Evolutionary conservation across 2,113 vertebrate species (phyloP).

Genomic region (human (Homo sapiens)): DNA sequence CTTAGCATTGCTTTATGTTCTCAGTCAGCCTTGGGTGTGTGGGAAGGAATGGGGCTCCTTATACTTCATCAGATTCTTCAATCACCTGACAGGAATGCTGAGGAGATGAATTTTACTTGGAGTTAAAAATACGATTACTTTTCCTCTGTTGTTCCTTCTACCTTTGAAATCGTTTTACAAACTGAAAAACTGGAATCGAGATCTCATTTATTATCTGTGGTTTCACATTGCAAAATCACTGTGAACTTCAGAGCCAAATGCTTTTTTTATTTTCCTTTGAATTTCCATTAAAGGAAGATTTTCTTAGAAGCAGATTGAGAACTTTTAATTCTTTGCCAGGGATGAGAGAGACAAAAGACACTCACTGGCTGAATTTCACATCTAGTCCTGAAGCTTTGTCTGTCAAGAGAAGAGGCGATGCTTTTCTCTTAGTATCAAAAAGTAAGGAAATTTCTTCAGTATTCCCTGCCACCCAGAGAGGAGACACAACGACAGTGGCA

Average conservation of each 20-base stretch:
- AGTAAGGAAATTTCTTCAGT: neutral
- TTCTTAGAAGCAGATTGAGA: conserved; percentile 39
- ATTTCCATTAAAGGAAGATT: conserved; percentile 50
- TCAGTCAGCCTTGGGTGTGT: neutral
- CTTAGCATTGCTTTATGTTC: neutral
- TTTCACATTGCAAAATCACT: conserved; percentile 46
- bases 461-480: neutral
- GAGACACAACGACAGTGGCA: neutral
- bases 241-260: conserved; percentile 21
- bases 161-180: conserved; percentile 50
- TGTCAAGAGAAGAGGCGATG: neutral
- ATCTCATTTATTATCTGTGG: conserved; percentile 39
- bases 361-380: conserved; percentile 4
- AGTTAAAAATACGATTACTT: conserved; percentile 31
- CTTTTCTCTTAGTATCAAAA: conserved; percentile 13
- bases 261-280: neutral
- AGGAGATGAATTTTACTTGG: neutral
- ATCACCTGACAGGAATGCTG: neutral
- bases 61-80: neutral
- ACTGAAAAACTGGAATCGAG: conserved; percentile 25
- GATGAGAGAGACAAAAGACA: conserved; percentile 54
- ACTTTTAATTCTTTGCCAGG: conserved; percentile 25
- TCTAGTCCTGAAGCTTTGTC: neutral
- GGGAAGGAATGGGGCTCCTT: neutral
- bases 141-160: neutral